A percentile compares a stretch with the other conserved stretches of the same genome.
Conservation (phyloP, 2,113 vertebrate genomes). For the Forbesichthys agassizii region DNA sequence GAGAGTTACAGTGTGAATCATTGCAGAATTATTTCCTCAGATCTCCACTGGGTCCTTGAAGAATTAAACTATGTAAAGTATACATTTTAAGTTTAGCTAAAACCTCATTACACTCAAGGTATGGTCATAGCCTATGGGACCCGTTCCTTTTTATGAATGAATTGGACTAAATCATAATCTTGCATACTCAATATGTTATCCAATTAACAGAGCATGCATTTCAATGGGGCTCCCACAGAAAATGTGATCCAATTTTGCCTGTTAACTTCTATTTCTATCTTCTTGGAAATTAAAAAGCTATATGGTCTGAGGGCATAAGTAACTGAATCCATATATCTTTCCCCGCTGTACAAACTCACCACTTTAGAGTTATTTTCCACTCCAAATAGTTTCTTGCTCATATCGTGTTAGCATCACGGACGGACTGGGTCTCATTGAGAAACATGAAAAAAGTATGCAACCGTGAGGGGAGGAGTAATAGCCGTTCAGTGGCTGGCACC, state of each 20-base stretch:
- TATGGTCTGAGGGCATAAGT: conserved; percentile 14
- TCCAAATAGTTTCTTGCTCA: conserved; percentile 7
- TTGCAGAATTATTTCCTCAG: conserved; percentile 24
- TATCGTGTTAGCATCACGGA: conserved; percentile 13
- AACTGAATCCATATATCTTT: conserved; percentile 25
- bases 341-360: conserved; percentile 17
- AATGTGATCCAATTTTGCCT: conserved; percentile 18
- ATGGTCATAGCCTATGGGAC: conserved; percentile 40
- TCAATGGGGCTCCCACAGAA: conserved; percentile 49
- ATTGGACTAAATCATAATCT: conserved; percentile 63
- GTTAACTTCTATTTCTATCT: conserved; percentile 34
- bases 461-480: conserved; percentile 34
- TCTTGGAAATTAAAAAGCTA: conserved; percentile 28
- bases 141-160: conserved; percentile 46
- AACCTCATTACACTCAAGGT: conserved; percentile 47
- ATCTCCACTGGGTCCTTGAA: conserved; percentile 52
- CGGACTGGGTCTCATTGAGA: conserved; percentile 30
- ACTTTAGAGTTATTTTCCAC: conserved; percentile 33
- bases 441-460: conserved; percentile 14
- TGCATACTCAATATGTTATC: conserved; percentile 69
- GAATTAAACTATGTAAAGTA: conserved; percentile 40
- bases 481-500: conserved; percentile 22
- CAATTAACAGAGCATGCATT: conserved; percentile 62
- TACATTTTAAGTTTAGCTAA: conserved; percentile 32
- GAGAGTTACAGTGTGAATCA: conserved; percentile 50